Evolutionary conservation across 2,888 invertebrate species (phyloP).

Genomic region (Marronus borbonicus): DNA sequence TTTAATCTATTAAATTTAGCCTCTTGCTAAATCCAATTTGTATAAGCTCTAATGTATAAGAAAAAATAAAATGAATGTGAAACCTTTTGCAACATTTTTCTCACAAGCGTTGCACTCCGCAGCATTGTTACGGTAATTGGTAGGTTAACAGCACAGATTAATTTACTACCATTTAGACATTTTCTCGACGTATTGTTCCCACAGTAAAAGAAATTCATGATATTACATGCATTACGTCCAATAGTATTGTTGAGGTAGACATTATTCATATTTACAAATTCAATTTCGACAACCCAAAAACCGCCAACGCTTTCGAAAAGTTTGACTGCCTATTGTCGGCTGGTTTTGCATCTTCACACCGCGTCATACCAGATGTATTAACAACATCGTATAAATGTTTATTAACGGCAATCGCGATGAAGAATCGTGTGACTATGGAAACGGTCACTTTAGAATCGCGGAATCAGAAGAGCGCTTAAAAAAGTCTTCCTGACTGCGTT

Average conservation of each 20-base stretch:
- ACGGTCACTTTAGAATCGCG: conserved; percentile 14
- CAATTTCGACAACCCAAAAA: conserved; percentile 33
- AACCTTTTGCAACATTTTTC: not conserved
- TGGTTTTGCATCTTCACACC: conserved; percentile 8
- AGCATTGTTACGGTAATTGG: conserved; percentile 14
- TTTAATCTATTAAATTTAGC: too few relatives aligned
- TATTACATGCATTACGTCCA: conserved; percentile 25
- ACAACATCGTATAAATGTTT: not conserved
- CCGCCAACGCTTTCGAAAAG: conserved; percentile 28
- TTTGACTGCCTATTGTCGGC: conserved; percentile 35
- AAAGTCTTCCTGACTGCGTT: conserved; percentile 39
- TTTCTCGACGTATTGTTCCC: conserved; percentile 19
- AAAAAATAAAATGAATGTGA: not conserved
- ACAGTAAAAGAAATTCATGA: not conserved
- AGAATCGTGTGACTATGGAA: not conserved
- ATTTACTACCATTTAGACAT: not conserved
- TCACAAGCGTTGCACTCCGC: not conserved
- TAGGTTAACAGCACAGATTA: conserved; percentile 1
- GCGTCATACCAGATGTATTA: not conserved
- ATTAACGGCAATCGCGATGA: conserved; percentile 8
- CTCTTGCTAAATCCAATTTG: too few relatives aligned
- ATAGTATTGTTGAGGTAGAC: conserved; percentile 1
- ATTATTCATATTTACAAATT: conserved; percentile 24
- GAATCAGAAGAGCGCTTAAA: conserved; percentile 20
- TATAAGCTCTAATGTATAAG: too few relatives aligned